These are phyloP conservation scores for Triplophysa bombifrons DNA, from an alignment of 2,797 vertebrate genomes.

Conservation along the genomic window DNA sequence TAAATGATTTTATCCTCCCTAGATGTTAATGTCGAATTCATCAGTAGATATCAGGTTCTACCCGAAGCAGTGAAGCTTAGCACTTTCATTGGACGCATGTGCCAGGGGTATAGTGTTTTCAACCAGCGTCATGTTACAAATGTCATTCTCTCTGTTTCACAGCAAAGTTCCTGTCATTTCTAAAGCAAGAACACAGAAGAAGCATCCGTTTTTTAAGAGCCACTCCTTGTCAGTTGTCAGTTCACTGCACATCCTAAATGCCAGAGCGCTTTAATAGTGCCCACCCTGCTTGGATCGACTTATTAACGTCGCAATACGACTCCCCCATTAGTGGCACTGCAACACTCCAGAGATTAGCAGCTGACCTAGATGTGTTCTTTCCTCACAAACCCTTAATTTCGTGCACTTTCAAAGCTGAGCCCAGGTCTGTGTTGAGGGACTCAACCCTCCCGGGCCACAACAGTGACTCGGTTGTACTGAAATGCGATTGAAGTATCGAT, in stretches of 20 bases:
- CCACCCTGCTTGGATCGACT: conserved; percentile 23
- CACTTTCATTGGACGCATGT: neutral
- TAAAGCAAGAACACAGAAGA: neutral
- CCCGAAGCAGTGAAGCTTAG: neutral
- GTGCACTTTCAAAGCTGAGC: conserved; percentile 44
- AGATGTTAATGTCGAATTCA: neutral
- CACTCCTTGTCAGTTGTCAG: neutral
- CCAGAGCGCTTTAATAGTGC: neutral
- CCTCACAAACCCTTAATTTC: conserved; percentile 35
- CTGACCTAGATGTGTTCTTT: conserved; percentile 51
- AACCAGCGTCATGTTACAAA: neutral
- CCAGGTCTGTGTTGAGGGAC: conserved; percentile 30
- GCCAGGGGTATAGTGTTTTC: neutral
- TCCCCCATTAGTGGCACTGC: conserved; percentile 43
- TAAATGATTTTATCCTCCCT: too few species aligned
- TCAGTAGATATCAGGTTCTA: neutral
- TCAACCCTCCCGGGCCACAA: conserved; percentile 73
- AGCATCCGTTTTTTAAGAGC: conserved; percentile 5
- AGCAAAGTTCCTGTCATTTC: neutral
- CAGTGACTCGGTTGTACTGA: conserved; percentile 48
- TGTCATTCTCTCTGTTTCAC: neutral
- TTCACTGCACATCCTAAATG: conserved; percentile 38
- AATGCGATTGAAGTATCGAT: conserved; percentile 45
- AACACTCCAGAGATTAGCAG: conserved; percentile 39
- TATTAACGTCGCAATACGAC: conserved; percentile 50